These are phyloP conservation scores for Hemicrepidius hirtus DNA, from an alignment of 2,888 invertebrate species.

Conservation along the genomic window DNA sequence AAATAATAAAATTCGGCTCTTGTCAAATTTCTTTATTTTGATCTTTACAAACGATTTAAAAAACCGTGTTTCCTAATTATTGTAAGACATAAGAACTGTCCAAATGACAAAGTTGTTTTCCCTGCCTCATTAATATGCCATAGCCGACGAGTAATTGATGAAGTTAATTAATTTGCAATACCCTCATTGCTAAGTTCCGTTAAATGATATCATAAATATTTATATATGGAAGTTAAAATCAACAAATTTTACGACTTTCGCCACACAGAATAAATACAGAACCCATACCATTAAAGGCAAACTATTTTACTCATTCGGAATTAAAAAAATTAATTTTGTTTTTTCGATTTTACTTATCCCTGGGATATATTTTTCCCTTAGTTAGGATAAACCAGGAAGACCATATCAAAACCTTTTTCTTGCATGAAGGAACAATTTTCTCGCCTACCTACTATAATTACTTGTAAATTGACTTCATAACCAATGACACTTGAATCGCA, in stretches of 20 bases:
- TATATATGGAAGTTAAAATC: conserved; percentile 27
- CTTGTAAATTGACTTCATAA: conserved; percentile 71
- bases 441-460: conserved; percentile 64
- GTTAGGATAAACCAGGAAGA: neutral
- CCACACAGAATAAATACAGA: conserved; percentile 14
- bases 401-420: conserved; percentile 34
- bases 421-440: conserved; percentile 51
- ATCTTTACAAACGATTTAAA: too few relatives aligned
- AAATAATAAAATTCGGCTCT: too few relatives aligned
- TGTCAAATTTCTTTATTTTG: too few relatives aligned
- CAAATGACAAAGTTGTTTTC: neutral
- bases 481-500: conserved; percentile 68
- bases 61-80: too few relatives aligned
- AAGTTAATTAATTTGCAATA: conserved; percentile 27
- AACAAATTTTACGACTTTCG: conserved; percentile 26
- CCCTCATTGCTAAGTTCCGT: conserved; percentile 25
- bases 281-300: neutral
- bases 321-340: too few relatives aligned
- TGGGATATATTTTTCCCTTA: neutral
- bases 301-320: too few relatives aligned
- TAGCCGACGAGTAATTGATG: conserved; percentile 5
- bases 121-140: conserved; percentile 4
- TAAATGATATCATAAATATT: conserved; percentile 33
- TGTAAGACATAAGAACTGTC: neutral
- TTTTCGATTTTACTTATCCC: too few relatives aligned